Percentiles rank a stretch among this genome's conserved stretches.
phyloP scores from a whole-genome alignment of 2,888 invertebrate species.

The Diaperis boleti region DNA sequence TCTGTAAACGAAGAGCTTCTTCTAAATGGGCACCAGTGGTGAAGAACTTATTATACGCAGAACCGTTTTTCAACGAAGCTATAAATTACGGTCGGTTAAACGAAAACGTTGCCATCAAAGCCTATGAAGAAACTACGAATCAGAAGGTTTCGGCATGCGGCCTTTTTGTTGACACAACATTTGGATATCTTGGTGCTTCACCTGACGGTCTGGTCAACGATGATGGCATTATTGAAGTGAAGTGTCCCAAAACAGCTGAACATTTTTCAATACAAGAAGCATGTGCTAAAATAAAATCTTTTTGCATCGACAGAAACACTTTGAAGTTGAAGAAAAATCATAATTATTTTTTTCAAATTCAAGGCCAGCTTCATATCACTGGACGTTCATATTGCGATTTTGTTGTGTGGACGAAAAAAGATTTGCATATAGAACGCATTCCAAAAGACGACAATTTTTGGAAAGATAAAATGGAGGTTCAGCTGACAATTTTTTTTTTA shows the following conservation, averaged over 20 bases:
- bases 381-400: no score
- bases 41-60: not conserved
- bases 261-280: conserved; percentile 5
- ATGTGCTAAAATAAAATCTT: not conserved
- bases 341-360: no score
- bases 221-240: conserved; percentile 13
- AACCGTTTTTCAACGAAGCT: not conserved
- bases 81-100: not conserved
- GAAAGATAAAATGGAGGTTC: no score
- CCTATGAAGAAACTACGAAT: not conserved
- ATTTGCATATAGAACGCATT: no score
- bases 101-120: conserved; percentile 6
- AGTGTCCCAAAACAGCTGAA: conserved; percentile 12
- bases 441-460: no score
- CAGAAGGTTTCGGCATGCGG: conserved; percentile 11
- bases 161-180: conserved; percentile 2
- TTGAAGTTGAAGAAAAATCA: not conserved
- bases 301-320: conserved; percentile 18
- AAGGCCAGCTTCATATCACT: no score
- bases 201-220: conserved; percentile 4
- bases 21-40: conserved; percentile 14
- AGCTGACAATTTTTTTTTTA: no score
- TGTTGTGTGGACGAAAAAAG: no score
- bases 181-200: conserved; percentile 10
- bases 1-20: conserved; percentile 6